Conservation (phyloP, 2,113 vertebrate genomes). For the Apus apus region DNA sequence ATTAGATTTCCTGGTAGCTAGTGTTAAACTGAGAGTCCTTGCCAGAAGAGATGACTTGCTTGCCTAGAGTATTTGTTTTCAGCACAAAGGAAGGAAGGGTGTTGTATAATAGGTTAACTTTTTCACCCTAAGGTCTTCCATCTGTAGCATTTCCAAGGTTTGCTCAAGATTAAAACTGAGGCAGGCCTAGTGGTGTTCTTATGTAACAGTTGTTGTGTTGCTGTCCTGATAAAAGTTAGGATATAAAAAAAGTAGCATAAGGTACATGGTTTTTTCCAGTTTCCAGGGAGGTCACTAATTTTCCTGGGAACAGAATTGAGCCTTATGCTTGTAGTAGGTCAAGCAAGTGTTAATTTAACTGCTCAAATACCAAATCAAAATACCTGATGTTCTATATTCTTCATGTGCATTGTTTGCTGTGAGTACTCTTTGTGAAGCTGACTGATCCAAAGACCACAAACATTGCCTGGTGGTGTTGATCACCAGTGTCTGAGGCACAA, state of each 20-base stretch:
- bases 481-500: neutral
- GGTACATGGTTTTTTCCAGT: neutral
- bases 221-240: neutral
- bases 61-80: neutral
- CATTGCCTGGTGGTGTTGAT: rapidly evolving
- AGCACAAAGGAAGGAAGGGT: neutral
- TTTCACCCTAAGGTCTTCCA: neutral
- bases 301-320: neutral
- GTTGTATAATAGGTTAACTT: neutral
- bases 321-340: neutral
- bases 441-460: neutral
- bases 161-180: neutral
- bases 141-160: neutral
- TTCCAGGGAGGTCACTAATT: neutral
- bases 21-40: neutral
- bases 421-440: neutral
- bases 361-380: neutral
- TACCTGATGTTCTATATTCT: neutral
- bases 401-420: neutral
- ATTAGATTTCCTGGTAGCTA: neutral
- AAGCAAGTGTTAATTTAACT: neutral
- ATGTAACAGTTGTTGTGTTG: neutral
- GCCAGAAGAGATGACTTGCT: neutral
- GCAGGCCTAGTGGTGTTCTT: neutral
- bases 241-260: neutral